phyloP scores from a whole-genome alignment of 2,797 vertebrate genomes.

The Muscicapa striata region DNA sequence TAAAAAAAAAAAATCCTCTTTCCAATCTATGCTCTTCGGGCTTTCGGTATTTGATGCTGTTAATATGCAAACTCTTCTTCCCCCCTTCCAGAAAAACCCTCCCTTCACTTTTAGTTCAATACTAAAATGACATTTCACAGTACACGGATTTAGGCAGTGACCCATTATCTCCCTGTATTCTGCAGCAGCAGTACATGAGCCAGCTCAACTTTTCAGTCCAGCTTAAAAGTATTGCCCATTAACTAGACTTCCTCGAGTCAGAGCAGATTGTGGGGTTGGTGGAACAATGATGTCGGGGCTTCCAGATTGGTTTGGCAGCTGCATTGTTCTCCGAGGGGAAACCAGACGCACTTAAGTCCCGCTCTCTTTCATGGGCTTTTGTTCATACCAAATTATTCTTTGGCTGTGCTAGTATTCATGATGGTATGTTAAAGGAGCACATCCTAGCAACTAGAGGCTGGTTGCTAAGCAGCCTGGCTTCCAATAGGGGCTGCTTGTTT shows the following conservation, averaged over 20 bases:
- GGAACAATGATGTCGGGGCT: constrained; percentile 90
- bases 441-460: constrained; percentile 85
- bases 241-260: constrained; percentile 84
- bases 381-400: constrained; percentile 90
- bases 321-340: constrained; percentile 90
- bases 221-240: constrained; percentile 79
- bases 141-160: constrained; percentile 70
- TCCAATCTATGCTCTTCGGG: not conserved
- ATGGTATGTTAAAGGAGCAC: constrained; percentile 84
- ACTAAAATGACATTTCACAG: constrained; percentile 70
- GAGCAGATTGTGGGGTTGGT: constrained; percentile 81
- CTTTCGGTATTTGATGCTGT: constrained; percentile 4
- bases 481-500: constrained; percentile 79
- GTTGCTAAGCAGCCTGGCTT: constrained; percentile 84
- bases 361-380: constrained; percentile 87
- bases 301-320: constrained; percentile 95
- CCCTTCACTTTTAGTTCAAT: constrained; percentile 36
- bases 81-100: not conserved
- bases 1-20: not conserved
- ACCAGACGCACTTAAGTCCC: constrained; percentile 94
- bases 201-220: constrained; percentile 77
- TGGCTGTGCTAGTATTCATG: constrained; percentile 90
- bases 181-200: constrained; percentile 67
- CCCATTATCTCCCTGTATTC: constrained; percentile 70
- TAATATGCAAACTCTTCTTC: constrained; percentile 11